phyloP scores from a whole-genome alignment of 2,888 invertebrate genomes.

The Agrilus cyanescens region DNA sequence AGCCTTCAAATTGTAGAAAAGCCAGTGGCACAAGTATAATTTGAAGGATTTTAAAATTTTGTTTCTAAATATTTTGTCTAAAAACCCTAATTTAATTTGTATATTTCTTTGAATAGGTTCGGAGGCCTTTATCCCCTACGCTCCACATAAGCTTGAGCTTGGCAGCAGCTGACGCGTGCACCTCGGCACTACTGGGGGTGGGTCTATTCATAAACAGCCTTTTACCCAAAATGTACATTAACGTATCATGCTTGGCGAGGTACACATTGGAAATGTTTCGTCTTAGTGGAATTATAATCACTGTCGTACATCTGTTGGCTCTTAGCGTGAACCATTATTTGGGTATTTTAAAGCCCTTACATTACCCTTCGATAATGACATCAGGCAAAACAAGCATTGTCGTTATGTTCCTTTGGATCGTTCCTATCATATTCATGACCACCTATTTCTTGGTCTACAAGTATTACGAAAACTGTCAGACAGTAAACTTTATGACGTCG shows the following conservation, averaged over 20 bases:
- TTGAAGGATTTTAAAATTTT: too few relatives aligned
- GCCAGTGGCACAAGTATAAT: too few relatives aligned
- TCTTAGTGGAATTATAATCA: conserved; percentile 47
- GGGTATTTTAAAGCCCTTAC: conserved; percentile 43
- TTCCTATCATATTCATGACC: conserved; percentile 41
- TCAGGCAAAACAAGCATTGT: conserved; percentile 38
- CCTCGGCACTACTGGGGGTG: conserved; percentile 40
- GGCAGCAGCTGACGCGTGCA: conserved; percentile 45
- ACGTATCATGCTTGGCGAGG: conserved; percentile 12
- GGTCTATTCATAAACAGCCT: conserved; percentile 44
- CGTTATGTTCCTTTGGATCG: conserved; percentile 43
- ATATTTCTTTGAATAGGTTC: conserved; percentile 20
- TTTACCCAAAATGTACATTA: conserved; percentile 28
- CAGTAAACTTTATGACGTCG: too few relatives aligned
- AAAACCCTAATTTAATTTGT: too few relatives aligned
- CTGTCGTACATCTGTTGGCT: conserved; percentile 49
- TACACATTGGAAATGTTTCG: conserved; percentile 36
- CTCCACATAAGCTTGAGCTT: conserved; percentile 47
- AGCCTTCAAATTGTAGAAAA: too few relatives aligned
- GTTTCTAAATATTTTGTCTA: too few relatives aligned
- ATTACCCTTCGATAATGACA: conserved; percentile 48
- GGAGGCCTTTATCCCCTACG: conserved; percentile 44
- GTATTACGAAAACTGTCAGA: neutral
- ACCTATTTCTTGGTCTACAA: conserved; percentile 35
- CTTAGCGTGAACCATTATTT: conserved; percentile 56